phyloP scores from a whole-genome alignment of 2,888 invertebrate genomes.

The Tetramorium bicarinatum region DNA sequence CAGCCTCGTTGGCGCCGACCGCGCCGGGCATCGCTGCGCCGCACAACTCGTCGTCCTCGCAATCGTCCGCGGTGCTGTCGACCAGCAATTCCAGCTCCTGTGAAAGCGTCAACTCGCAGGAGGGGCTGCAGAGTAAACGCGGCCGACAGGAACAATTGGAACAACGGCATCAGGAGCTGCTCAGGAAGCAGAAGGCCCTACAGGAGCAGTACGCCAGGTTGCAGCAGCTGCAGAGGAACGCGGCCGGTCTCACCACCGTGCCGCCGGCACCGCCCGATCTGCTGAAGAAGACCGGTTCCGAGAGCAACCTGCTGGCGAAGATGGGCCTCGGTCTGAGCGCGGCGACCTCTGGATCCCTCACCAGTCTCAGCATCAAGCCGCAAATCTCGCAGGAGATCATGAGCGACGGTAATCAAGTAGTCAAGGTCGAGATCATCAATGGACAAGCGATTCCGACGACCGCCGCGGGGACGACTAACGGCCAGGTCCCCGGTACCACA shows the following conservation, averaged over 20 bases:
- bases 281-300: conserved; percentile 94
- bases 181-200: conserved; percentile 94
- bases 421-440: conserved; percentile 25
- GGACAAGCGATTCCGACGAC: conserved; percentile 61
- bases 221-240: conserved; percentile 94
- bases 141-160: conserved; percentile 93
- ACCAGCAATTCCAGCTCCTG: conserved; percentile 91
- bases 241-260: conserved; percentile 88
- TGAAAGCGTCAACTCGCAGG: conserved; percentile 92
- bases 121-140: conserved; percentile 88
- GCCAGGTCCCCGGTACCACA: neutral
- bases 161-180: conserved; percentile 94
- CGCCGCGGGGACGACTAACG: conserved; percentile 65
- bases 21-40: conserved; percentile 18
- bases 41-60: conserved; percentile 68
- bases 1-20: neutral
- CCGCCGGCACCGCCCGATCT: conserved; percentile 89
- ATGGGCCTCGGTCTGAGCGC: conserved; percentile 91
- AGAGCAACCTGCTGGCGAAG: conserved; percentile 94
- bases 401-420: conserved; percentile 33
- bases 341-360: conserved; percentile 89
- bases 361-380: conserved; percentile 88
- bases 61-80: conserved; percentile 83
- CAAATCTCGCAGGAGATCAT: conserved; percentile 67
- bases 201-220: conserved; percentile 97